A percentile compares a stretch with the other conserved stretches of the same genome.
Evolutionary conservation across 1,140 invertebrate genomes (phyloP).

Genomic region (Drosophila novamexicana): DNA sequence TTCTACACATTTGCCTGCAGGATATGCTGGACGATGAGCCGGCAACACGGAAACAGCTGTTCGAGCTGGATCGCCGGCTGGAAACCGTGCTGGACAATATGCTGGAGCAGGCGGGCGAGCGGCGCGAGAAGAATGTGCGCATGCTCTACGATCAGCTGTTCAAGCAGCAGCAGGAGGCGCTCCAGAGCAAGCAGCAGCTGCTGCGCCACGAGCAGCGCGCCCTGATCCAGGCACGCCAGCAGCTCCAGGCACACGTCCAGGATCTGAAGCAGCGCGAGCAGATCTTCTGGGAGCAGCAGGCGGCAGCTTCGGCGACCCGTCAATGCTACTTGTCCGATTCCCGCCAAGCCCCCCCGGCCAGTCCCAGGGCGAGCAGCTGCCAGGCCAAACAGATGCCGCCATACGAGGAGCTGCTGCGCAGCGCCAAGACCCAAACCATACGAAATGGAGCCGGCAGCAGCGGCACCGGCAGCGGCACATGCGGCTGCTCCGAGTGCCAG

Average conservation of each 20-base stretch:
- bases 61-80: constrained; percentile 50
- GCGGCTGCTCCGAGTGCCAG: constrained; percentile 16
- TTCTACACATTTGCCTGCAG: constrained; percentile 40
- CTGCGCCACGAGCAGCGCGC: constrained; percentile 1
- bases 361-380: not conserved
- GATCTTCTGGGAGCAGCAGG: constrained; percentile 8
- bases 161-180: constrained; percentile 31
- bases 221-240: constrained; percentile 5
- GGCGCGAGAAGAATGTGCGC: constrained; percentile 45
- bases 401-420: not conserved
- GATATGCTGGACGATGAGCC: constrained; percentile 36
- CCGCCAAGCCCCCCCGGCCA: not conserved
- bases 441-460: not conserved
- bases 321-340: not conserved
- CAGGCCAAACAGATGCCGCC: not conserved
- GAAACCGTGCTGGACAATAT: constrained; percentile 32
- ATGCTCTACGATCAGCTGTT: constrained; percentile 51
- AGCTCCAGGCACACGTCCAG: not conserved
- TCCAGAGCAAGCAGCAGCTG: constrained; percentile 14
- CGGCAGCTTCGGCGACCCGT: not conserved
- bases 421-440: not conserved
- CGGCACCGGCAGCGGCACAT: not conserved
- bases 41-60: not conserved
- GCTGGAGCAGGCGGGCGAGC: constrained; percentile 35
- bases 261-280: constrained; percentile 36